Percentiles rank a stretch among this genome's conserved stretches.
Evolutionary conservation across 1,140 invertebrate genomes (phyloP).

Genomic region (Steinernema feltiae): DNA sequence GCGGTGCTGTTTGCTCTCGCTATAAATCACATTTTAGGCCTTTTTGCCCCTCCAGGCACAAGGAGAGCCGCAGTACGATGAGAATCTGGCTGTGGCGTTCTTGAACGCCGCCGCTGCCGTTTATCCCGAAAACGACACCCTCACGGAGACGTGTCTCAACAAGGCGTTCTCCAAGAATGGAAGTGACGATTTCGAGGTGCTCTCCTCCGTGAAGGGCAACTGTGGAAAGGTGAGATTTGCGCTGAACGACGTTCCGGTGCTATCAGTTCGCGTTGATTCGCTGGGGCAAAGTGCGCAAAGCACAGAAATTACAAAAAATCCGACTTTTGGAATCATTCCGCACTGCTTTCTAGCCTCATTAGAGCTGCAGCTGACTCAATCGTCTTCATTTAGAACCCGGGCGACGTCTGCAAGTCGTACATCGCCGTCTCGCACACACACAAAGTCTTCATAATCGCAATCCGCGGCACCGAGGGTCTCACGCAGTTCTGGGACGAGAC

Average conservation of each 20-base stretch:
- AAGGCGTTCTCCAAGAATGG: conserved; percentile 1
- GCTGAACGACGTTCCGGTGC: no score
- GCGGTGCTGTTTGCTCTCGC: background rate
- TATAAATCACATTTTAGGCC: background rate
- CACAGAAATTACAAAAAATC: no score
- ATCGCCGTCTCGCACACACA: background rate
- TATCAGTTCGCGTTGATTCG: no score
- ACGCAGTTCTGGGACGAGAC: background rate
- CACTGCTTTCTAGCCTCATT: no score
- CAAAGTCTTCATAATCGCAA: background rate
- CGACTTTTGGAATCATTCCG: no score
- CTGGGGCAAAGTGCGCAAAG: no score
- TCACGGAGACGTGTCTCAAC: background rate
- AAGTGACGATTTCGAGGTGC: background rate
- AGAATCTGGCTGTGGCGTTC: background rate
- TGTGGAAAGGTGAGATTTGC: background rate
- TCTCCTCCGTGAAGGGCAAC: background rate
- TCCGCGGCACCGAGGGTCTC: background rate
- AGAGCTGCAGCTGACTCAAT: no score
- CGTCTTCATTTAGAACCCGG: background rate
- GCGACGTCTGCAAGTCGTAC: background rate
- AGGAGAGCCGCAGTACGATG: no score
- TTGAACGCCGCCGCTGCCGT: background rate
- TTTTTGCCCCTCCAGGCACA: background rate
- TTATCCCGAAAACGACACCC: background rate